Base-by-base conservation (phyloP, 2,113 vertebrate species). In the Turdus rufiventris region DNA sequence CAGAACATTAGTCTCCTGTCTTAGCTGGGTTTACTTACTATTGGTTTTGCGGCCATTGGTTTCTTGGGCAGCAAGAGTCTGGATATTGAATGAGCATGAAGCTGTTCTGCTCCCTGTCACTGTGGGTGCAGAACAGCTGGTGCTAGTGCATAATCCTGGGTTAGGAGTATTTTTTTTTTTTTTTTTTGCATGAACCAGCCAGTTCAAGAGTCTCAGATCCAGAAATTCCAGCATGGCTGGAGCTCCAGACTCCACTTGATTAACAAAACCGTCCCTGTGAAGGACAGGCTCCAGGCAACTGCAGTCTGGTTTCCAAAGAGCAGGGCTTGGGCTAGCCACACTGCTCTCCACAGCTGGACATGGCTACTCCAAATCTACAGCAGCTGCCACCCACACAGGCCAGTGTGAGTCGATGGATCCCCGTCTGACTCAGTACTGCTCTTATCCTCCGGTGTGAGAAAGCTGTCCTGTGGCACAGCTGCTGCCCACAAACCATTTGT, bases 381-480 rank as follows among this genome's bases (percentile, higher is more conserved):
- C 68, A 84, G 67, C 83, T 93, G 67, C 92, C 95, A 94, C 88
- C 91, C 96, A 92, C 94, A 88, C 79, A 80, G 92, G 43, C 66
- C 2, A 76, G 57, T 20, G 62, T 40, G 91, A 90, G 67, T 51
- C 4, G 29, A 58, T 51, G 60, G 68, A 67, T 62, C 63, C 73
- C 56, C 0, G 0, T 80, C 79, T 92, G 88, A 91, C 79, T 92
- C 83, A 88, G 56, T 20, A n/a, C 28, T 53, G 78, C 29, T 79
- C 51, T 85, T n/a, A 25, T 23, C 45, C 62, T 56, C 40, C 53
- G 24, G 28, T 31, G 53, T 48, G 78, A 93, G 70, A 81, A 93
- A 90, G 51, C 12, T 29, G 10, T 47, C 45, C 58, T 56, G 85
- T 0, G 0, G 45, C 40, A 78, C 61, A 87, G 72, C 48, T 19